Conservation (phyloP, 1,140 invertebrate species). For the Papilio polytes region DNA sequence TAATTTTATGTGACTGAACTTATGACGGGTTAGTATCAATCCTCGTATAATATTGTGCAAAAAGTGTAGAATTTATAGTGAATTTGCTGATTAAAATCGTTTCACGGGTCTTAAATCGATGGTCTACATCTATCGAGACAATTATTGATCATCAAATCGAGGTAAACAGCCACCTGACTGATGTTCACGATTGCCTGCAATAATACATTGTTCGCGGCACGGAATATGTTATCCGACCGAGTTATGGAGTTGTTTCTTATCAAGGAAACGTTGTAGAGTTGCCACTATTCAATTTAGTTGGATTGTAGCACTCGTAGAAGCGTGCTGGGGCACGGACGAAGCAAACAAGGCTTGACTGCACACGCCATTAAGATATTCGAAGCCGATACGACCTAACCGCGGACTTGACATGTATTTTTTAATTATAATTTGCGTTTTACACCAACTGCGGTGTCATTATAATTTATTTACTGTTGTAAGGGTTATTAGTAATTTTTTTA, state of each 20-base stretch:
- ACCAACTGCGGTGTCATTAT: constrained; percentile 36
- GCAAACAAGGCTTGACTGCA: constrained; percentile 60
- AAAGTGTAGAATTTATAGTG: no score
- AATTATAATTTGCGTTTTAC: constrained; percentile 51
- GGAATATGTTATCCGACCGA: constrained; percentile 49
- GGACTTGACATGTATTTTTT: constrained; percentile 58
- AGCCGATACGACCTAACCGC: constrained; percentile 50
- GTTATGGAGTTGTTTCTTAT: constrained; percentile 18
- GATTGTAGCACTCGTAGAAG: constrained; percentile 49
- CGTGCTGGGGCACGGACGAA: constrained; percentile 48
- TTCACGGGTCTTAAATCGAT: background rate
- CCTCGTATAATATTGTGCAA: background rate
- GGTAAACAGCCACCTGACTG: constrained; percentile 57
- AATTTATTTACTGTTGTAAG: constrained; percentile 33
- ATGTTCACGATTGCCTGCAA: constrained; percentile 56
- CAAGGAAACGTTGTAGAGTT: constrained; percentile 12
- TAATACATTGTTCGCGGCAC: constrained; percentile 58
- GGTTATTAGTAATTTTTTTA: constrained; percentile 29
- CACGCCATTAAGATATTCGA: constrained; percentile 61
- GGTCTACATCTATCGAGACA: constrained; percentile 46
- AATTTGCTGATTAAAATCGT: background rate
- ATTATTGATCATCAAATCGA: constrained; percentile 64
- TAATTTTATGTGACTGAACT: no score
- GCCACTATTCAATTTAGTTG: constrained; percentile 42
- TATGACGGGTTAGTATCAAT: background rate